Conservation (phyloP, 2,888 invertebrate genomes). For the Aphodius granarius region DNA sequence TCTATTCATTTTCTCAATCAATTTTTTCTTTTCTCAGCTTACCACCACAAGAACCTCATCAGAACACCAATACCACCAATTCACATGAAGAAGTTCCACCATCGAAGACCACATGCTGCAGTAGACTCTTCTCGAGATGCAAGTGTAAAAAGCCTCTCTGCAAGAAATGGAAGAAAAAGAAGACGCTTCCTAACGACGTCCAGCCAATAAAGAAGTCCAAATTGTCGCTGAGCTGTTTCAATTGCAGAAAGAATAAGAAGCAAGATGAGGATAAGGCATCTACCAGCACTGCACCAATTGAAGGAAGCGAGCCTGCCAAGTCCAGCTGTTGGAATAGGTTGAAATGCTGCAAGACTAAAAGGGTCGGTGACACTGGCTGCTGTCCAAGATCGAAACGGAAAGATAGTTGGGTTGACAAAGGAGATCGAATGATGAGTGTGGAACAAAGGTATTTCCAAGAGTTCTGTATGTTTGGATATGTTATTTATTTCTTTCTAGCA, state of each 20-base stretch:
- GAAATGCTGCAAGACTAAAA: slow-evolving; percentile 53
- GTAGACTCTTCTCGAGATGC: slow-evolving; percentile 39
- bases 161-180: slow-evolving; percentile 34
- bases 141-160: slow-evolving; percentile 39
- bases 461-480: not conserved
- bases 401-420: slow-evolving; percentile 56
- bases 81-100: slow-evolving; percentile 29
- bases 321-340: slow-evolving; percentile 42
- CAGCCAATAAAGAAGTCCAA: slow-evolving; percentile 12
- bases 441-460: not conserved
- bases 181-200: slow-evolving; percentile 11
- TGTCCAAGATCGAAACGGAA: slow-evolving; percentile 47
- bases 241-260: slow-evolving; percentile 51
- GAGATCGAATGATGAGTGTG: slow-evolving; percentile 45
- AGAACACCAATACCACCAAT: slow-evolving; percentile 30
- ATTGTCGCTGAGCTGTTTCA: slow-evolving; percentile 52
- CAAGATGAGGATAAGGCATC: slow-evolving; percentile 43
- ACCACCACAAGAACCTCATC: slow-evolving; percentile 33
- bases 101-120: slow-evolving; percentile 26
- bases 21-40: slow-evolving; percentile 31
- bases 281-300: slow-evolving; percentile 20
- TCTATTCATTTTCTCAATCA: not conserved
- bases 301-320: slow-evolving; percentile 51
- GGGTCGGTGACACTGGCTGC: slow-evolving; percentile 56
- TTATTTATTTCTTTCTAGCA: slow-evolving; percentile 16